These are phyloP conservation scores for Nephrotoma appendiculata DNA, from an alignment of 2,888 invertebrate genomes.

Conservation along the genomic window DNA sequence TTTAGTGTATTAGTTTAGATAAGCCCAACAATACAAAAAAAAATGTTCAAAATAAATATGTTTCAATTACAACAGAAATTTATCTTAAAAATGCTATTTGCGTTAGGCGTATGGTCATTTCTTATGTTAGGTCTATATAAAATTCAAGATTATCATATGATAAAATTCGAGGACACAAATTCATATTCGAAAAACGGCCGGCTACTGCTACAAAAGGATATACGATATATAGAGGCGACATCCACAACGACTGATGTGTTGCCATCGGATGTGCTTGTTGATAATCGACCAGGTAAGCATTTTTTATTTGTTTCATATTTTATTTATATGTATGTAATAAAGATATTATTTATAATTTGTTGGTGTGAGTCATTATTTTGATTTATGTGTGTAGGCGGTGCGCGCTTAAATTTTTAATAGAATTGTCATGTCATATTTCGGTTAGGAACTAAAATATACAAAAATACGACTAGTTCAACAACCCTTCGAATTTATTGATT, in stretches of 20 bases:
- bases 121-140: conserved; percentile 31
- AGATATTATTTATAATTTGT: not conserved
- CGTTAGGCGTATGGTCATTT: conserved; percentile 32
- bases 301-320: not conserved
- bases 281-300: conserved; percentile 30
- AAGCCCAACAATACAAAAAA: not conserved
- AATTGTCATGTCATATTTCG: too few species aligned
- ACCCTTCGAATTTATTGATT: not conserved
- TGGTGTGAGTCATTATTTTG: not conserved
- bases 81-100: conserved; percentile 30
- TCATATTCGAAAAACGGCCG: conserved; percentile 26
- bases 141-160: conserved; percentile 29
- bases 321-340: too few species aligned
- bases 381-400: not conserved
- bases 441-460: not conserved
- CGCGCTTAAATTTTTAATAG: not conserved
- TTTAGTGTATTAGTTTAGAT: not conserved
- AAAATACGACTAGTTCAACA: not conserved
- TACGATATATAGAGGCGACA: conserved; percentile 25
- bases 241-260: conserved; percentile 33
- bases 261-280: conserved; percentile 31
- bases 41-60: conserved; percentile 20
- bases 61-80: conserved; percentile 22
- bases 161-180: conserved; percentile 27
- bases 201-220: conserved; percentile 30